Conservation (phyloP, 1,140 invertebrate species). For the Sitophilus oryzae region DNA sequence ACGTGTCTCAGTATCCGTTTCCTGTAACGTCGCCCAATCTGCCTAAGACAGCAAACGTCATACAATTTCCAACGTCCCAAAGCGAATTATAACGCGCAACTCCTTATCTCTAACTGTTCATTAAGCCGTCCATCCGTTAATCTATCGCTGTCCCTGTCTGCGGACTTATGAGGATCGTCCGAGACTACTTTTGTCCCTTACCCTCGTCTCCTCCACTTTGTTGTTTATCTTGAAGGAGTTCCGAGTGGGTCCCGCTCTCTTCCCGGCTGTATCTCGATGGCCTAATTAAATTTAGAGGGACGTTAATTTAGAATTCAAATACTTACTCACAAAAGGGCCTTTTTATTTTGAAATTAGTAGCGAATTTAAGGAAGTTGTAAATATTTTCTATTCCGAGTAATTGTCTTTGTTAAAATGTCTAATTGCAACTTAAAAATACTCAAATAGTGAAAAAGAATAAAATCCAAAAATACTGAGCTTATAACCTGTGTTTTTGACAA, state of each 20-base stretch:
- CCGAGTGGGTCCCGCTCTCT: too few species aligned
- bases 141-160: constrained; percentile 10
- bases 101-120: constrained; percentile 11
- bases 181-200: background rate
- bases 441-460: background rate
- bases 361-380: background rate
- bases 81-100: background rate
- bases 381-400: background rate
- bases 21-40: too few species aligned
- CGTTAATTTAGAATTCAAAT: constrained; percentile 13
- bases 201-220: constrained; percentile 6
- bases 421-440: background rate
- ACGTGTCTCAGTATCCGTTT: too few species aligned
- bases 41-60: background rate
- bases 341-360: too few species aligned
- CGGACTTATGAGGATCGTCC: constrained; percentile 9
- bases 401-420: background rate
- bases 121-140: constrained; percentile 10
- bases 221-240: constrained; percentile 17
- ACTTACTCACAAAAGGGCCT: too few species aligned
- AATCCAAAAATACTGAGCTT: background rate
- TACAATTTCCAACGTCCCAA: background rate
- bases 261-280: constrained; percentile 5
- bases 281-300: constrained; percentile 16
- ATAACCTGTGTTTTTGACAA: background rate